These are phyloP conservation scores for Esox lucius DNA, from an alignment of 2,797 vertebrate species.

Conservation along the genomic window DNA sequence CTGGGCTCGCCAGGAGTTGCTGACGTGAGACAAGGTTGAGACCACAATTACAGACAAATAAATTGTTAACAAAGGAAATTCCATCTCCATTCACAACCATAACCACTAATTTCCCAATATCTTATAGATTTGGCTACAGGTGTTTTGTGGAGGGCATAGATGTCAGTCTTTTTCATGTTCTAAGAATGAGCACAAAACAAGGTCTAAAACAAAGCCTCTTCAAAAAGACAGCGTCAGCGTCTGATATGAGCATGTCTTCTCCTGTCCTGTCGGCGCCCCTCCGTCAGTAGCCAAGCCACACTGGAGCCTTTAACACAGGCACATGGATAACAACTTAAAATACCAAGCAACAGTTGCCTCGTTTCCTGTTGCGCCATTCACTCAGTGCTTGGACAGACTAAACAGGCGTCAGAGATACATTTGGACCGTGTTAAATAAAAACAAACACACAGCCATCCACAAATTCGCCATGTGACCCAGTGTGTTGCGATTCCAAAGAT, in stretches of 20 bases:
- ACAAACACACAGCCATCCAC: neutral
- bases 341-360: neutral
- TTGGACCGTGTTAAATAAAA: neutral
- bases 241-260: neutral
- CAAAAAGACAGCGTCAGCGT: neutral
- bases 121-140: neutral
- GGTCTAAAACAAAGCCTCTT: neutral
- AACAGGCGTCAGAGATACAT: slow-evolving; percentile 3
- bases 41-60: no score
- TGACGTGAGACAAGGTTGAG: no score
- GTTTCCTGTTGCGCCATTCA: neutral
- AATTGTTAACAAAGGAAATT: no score
- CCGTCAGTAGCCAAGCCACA: neutral
- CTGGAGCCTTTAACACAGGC: neutral
- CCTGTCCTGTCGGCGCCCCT: no score
- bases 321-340: neutral
- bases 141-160: neutral
- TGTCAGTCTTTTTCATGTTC: neutral
- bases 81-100: no score
- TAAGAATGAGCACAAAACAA: neutral
- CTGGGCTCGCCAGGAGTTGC: no score
- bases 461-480: neutral
- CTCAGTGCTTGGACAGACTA: neutral
- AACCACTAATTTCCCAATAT: no score
- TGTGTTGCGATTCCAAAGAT: neutral